These are phyloP conservation scores for Rotaria magnacalcarata DNA, from an alignment of 2,888 invertebrate species.

Conservation along the genomic window DNA sequence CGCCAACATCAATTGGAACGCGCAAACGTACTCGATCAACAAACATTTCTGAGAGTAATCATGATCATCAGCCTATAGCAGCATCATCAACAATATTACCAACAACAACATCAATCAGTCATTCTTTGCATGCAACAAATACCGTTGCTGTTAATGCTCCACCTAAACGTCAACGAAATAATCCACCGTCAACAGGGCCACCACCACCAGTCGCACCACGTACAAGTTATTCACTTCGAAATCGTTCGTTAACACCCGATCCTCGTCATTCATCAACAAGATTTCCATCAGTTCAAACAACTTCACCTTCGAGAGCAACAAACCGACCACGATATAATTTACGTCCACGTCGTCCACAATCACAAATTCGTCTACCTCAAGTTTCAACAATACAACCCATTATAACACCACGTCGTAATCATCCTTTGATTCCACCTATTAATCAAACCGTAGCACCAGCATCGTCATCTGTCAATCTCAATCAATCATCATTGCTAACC, in stretches of 20 bases:
- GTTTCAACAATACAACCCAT: not conserved
- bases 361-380: not conserved
- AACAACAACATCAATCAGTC: not conserved
- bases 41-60: not conserved
- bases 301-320: not conserved
- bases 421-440: not conserved
- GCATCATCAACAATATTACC: not conserved
- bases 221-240: not conserved
- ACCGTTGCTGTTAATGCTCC: not conserved
- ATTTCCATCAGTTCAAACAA: not conserved
- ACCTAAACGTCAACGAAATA: conserved; percentile 24
- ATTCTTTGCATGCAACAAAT: not conserved
- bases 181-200: not conserved
- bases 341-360: not conserved
- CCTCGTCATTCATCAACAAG: conserved; percentile 1
- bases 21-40: conserved; percentile 31
- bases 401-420: not conserved
- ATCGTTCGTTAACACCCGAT: conserved; percentile 21
- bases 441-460: not conserved
- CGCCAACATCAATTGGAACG: not conserved
- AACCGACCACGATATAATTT: conserved; percentile 24
- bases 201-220: not conserved
- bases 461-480: not conserved
- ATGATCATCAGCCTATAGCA: not conserved
- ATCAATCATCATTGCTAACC: not conserved